Percentiles rank a stretch among this genome's conserved stretches.
These are phyloP conservation scores for Ptilorrhoa leucosticta DNA, from an alignment of 2,113 vertebrate genomes.

Conservation along the genomic window DNA sequence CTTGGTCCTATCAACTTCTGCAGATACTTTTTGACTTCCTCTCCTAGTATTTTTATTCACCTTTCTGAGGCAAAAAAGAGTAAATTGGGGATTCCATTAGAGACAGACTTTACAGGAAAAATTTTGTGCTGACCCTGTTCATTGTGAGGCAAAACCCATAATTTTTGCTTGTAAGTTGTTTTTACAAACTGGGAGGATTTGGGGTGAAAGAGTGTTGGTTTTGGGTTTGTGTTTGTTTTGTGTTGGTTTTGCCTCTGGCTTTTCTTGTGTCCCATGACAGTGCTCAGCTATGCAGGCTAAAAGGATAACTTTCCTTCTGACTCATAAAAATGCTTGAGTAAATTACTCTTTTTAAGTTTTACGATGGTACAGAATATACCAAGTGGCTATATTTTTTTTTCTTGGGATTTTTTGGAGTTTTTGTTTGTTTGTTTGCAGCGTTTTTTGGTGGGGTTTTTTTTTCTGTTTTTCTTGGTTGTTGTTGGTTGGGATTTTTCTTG, in stretches of 20 bases:
- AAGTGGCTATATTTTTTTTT: background rate
- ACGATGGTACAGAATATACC: background rate
- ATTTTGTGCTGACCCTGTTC: background rate
- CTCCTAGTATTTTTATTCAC: background rate
- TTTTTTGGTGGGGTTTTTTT: background rate
- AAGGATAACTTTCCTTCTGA: background rate
- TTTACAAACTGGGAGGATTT: background rate
- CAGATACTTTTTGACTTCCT: background rate
- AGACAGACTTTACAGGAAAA: background rate
- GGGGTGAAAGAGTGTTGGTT: fast-evolving
- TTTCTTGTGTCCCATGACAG: background rate
- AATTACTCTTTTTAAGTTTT: background rate
- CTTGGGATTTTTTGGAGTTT: background rate
- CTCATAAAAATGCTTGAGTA: background rate
- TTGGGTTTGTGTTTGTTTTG: background rate
- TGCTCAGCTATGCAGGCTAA: background rate
- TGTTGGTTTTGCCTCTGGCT: background rate
- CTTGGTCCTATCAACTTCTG: background rate
- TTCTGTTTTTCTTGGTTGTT: background rate
- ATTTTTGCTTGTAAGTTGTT: background rate
- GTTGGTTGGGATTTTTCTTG: background rate
- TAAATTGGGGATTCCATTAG: background rate
- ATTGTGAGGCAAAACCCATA: background rate
- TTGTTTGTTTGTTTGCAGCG: background rate
- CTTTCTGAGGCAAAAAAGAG: background rate